Conservation (phyloP, 2,797 vertebrate genomes). For the Jordanella pulchra region DNA sequence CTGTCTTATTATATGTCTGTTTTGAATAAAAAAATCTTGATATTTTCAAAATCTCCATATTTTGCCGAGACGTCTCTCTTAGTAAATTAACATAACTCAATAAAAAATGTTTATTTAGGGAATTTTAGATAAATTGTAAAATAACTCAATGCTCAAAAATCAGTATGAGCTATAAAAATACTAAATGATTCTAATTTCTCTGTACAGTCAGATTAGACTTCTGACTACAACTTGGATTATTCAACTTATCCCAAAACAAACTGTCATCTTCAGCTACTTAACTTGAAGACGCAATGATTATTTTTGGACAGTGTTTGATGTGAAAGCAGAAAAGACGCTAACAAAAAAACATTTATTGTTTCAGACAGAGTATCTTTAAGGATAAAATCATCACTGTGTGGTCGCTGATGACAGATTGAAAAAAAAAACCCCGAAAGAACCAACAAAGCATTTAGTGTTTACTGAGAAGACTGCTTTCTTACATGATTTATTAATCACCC, state of each 20-base stretch:
- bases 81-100: no score
- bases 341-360: not conserved
- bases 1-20: no score
- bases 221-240: not conserved
- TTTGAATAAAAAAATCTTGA: no score
- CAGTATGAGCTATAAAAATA: no score
- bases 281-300: not conserved
- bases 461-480: not conserved
- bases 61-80: no score
- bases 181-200: no score
- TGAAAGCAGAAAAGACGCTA: not conserved
- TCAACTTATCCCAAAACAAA: not conserved
- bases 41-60: no score
- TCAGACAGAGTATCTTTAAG: not conserved
- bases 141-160: no score
- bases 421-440: not conserved
- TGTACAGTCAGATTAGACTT: not conserved
- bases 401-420: not conserved
- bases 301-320: not conserved
- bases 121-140: no score
- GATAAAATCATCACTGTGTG: not conserved
- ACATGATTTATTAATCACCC: not conserved
- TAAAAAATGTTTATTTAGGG: no score
- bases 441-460: not conserved
- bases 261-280: not conserved